Base-by-base conservation (phyloP, 2,113 vertebrate genomes). In the Ia io region DNA sequence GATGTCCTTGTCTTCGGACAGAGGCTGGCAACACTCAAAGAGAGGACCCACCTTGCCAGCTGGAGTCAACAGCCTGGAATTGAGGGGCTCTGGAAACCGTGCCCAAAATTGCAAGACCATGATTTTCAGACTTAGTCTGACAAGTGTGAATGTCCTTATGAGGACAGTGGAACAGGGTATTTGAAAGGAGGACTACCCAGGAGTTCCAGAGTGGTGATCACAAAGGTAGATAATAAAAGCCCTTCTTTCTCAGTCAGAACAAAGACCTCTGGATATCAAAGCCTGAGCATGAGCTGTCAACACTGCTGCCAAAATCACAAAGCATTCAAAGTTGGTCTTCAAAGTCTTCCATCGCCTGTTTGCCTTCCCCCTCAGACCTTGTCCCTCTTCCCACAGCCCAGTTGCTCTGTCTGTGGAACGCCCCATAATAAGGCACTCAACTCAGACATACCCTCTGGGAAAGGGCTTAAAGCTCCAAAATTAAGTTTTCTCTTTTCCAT, bases 1-100 rank as follows among this genome's bases (percentile, higher is more conserved):
- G 25, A 90, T 30, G 44, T 82, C 35, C 82, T 49, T 84, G 30
- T 94, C 84, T 96, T 91, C 69, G 83, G 56, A 91, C 79, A 94
- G 85, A 91, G 49, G 70, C 87, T 59, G 44, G 37, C 23, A 9
- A 12, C 13, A 7, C 67, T 63, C 28, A 2, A 28, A 76, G 65
- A 84, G 25, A 49, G 71, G 69, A 37, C 13, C 61, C 71, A 84
- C 40, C 67, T 92, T 37, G 22, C 79, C 91, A 96, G 51, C 76
- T 94, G 79, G 83, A 96, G 25, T 67, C 84, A 23, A 4, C 35
- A 86, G 94, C 84, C 73, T 85, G 23, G 69, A 92, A 69, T 86
- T 47, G 40, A 86, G 42, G 51, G 20, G 25, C 42, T 74, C 74
- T 0, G 2, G 47, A 90, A 92, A 83, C 47, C 0, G 0, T 71